Evolutionary conservation across 2,797 vertebrate genomes (phyloP).

Genomic region (Eidolon dupreanum): DNA sequence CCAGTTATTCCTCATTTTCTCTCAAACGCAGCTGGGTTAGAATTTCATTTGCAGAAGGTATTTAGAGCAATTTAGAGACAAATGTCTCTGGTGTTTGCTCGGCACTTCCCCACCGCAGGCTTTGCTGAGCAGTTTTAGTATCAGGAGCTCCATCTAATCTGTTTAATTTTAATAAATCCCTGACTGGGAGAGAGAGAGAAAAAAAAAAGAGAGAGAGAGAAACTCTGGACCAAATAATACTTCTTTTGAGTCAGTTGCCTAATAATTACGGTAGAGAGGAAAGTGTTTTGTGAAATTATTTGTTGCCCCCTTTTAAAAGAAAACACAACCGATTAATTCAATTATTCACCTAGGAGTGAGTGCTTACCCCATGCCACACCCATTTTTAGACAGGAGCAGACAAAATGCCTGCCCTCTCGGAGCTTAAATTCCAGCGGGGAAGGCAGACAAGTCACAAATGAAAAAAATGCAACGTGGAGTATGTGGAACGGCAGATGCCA

Average conservation of each 20-base stretch:
- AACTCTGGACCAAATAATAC: conserved; percentile 83
- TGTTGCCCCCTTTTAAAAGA: conserved; percentile 66
- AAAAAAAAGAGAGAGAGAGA: conserved; percentile 68
- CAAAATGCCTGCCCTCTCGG: neutral
- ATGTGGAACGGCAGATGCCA: neutral
- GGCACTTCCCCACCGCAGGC: conserved; percentile 87
- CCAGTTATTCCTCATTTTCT: conserved; percentile 88
- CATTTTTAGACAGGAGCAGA: neutral
- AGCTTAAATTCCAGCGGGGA: neutral
- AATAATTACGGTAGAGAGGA: conserved; percentile 82
- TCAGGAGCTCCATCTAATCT: conserved; percentile 89
- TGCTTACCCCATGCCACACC: neutral
- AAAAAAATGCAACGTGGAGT: fast-evolving
- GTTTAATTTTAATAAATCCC: conserved; percentile 91
- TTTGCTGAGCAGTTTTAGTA: conserved; percentile 87
- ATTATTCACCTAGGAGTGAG: neutral
- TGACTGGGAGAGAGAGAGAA: conserved; percentile 85
- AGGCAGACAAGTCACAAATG: neutral
- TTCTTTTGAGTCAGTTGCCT: conserved; percentile 86
- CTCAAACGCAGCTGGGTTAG: conserved; percentile 86
- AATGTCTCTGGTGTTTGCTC: conserved; percentile 88
- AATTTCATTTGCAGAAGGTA: conserved; percentile 89
- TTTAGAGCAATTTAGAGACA: conserved; percentile 90
- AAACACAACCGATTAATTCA: neutral
- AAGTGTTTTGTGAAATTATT: conserved; percentile 76